Evolutionary conservation across 2,888 invertebrate species (phyloP).

Genomic region (Drosophila stalkeri): DNA sequence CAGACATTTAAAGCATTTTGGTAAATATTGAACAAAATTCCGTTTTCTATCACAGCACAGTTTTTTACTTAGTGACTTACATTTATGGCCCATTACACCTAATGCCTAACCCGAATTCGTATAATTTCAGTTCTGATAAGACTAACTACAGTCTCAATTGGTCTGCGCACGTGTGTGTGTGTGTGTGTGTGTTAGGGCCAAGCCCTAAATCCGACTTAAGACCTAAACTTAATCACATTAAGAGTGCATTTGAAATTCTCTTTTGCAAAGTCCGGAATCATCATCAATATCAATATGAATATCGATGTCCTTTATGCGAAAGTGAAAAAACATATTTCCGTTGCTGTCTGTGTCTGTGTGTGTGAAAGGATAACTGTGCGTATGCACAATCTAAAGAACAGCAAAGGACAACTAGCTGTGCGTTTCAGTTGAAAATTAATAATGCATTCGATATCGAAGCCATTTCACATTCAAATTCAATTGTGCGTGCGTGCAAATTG

Average conservation of each 20-base stretch:
- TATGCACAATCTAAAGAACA: slow-evolving; percentile 1
- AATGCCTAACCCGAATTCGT: slow-evolving; percentile 39
- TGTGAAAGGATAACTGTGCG: neutral
- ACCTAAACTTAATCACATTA: slow-evolving; percentile 69
- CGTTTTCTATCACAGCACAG: neutral
- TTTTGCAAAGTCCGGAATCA: slow-evolving; percentile 39
- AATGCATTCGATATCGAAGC: slow-evolving; percentile 72
- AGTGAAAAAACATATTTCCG: slow-evolving; percentile 71
- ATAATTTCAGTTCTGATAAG: slow-evolving; percentile 25
- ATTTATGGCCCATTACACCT: slow-evolving; percentile 8
- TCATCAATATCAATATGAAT: slow-evolving; percentile 38
- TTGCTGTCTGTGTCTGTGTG: slow-evolving; percentile 15
- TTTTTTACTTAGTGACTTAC: neutral
- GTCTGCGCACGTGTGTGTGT: slow-evolving; percentile 4
- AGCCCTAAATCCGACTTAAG: slow-evolving; percentile 39
- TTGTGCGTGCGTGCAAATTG: slow-evolving; percentile 83
- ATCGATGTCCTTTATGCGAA: slow-evolving; percentile 44
- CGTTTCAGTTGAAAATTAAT: slow-evolving; percentile 59
- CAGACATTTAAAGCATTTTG: neutral
- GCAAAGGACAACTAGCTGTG: slow-evolving; percentile 20
- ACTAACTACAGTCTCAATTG: slow-evolving; percentile 28
- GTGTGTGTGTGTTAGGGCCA: slow-evolving; percentile 3
- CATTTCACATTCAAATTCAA: slow-evolving; percentile 82
- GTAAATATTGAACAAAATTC: neutral
- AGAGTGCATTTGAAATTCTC: slow-evolving; percentile 70